phyloP scores from a whole-genome alignment of 1,140 invertebrate genomes.

The Drosophila nigromelanica region DNA sequence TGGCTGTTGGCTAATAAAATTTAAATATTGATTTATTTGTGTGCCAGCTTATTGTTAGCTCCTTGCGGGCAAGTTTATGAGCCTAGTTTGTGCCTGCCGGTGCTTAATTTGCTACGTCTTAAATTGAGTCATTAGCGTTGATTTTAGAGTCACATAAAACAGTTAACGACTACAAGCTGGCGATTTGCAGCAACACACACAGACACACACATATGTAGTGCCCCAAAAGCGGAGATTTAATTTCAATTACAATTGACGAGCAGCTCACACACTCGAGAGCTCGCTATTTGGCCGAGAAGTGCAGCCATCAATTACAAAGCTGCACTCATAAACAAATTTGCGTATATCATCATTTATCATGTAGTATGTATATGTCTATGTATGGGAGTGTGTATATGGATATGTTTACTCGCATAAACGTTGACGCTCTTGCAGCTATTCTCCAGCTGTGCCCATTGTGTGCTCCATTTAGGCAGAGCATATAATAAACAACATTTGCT shows the following conservation, averaged over 20 bases:
- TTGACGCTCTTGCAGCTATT: constrained; percentile 2
- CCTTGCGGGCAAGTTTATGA: constrained; percentile 51
- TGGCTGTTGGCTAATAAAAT: constrained; percentile 54
- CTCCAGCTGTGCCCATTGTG: constrained; percentile 61
- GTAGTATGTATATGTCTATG: constrained; percentile 6
- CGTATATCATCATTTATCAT: constrained; percentile 70
- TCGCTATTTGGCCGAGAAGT: constrained; percentile 1
- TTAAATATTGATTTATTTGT: constrained; percentile 75
- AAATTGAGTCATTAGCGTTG: constrained; percentile 71
- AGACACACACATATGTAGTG: no score
- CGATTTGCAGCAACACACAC: background rate
- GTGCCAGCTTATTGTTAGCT: constrained; percentile 44
- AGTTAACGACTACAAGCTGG: constrained; percentile 48
- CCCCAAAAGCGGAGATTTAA: constrained; percentile 2
- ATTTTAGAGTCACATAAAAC: constrained; percentile 63
- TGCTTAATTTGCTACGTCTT: constrained; percentile 46
- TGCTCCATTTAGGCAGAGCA: constrained; percentile 42
- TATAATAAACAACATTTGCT: constrained; percentile 54
- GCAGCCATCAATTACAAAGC: constrained; percentile 58
- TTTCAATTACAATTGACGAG: constrained; percentile 4
- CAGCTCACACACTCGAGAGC: constrained; percentile 20
- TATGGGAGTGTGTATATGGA: background rate
- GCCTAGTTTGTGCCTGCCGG: constrained; percentile 26
- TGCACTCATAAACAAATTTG: constrained; percentile 71
- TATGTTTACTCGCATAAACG: background rate